Percentiles rank a stretch among this genome's conserved stretches.
These are phyloP conservation scores for Manis crassicaudata DNA, from an alignment of 2,797 vertebrate species.

Conservation along the genomic window DNA sequence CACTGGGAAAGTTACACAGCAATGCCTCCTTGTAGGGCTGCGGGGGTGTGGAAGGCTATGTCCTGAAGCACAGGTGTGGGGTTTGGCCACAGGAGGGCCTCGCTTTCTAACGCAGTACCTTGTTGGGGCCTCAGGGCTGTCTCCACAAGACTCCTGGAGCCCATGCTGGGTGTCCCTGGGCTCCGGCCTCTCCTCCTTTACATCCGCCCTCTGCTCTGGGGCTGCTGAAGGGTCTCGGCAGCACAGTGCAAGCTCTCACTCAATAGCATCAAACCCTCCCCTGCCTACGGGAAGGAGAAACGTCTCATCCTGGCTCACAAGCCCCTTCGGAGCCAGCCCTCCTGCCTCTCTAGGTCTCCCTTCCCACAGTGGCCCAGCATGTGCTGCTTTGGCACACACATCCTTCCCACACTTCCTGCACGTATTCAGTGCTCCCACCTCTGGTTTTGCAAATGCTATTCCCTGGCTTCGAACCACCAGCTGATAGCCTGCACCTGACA, in stretches of 20 bases:
- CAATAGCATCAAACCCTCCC: not conserved
- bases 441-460: not conserved
- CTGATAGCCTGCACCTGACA: not conserved
- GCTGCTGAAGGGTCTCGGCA: not conserved
- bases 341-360: not conserved
- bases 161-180: not conserved
- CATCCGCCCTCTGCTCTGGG: not conserved
- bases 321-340: rapidly evolving
- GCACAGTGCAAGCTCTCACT: not conserved
- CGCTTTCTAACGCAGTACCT: not conserved
- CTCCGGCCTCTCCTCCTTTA: not conserved
- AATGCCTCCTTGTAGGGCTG: not conserved
- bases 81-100: too few relatives aligned
- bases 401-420: not conserved
- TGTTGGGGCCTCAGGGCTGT: not conserved
- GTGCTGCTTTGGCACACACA: rapidly evolving
- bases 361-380: rapidly evolving
- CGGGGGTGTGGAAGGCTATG: not conserved
- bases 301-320: not conserved
- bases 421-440: rapidly evolving
- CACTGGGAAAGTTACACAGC: not conserved
- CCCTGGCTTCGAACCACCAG: not conserved
- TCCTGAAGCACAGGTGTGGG: rapidly evolving
- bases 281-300: not conserved
- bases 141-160: not conserved